These are phyloP conservation scores for Campoplex capitator DNA, from an alignment of 2,888 invertebrate genomes.

Conservation along the genomic window DNA sequence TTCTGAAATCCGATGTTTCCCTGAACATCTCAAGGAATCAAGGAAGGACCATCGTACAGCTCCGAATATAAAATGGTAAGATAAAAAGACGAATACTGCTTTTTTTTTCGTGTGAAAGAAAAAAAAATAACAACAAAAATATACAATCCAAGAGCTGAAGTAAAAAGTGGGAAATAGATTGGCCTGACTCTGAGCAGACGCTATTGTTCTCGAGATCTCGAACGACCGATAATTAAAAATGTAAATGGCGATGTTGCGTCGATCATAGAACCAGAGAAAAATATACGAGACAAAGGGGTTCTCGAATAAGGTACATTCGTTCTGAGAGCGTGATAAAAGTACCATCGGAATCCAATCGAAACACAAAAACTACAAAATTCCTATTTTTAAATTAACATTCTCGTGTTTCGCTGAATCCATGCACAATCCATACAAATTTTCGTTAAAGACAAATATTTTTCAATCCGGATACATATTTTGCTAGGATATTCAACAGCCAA, in stretches of 20 bases:
- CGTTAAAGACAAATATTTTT: neutral
- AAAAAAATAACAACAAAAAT: constrained; percentile 17
- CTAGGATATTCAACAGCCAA: neutral
- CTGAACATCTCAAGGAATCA: neutral
- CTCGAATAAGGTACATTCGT: constrained; percentile 33
- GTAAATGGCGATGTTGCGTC: constrained; percentile 29
- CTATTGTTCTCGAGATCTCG: constrained; percentile 45
- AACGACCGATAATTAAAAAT: constrained; percentile 62
- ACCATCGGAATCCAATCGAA: neutral
- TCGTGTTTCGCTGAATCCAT: neutral
- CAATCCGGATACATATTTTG: neutral
- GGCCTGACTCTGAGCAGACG: constrained; percentile 30
- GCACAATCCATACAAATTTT: neutral
- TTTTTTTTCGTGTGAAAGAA: constrained; percentile 5
- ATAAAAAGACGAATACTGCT: constrained; percentile 37
- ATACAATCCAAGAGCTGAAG: neutral
- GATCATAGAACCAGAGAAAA: constrained; percentile 21
- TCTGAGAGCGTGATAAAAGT: constrained; percentile 31
- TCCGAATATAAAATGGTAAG: constrained; percentile 40
- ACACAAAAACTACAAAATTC: neutral
- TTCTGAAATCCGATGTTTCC: neutral
- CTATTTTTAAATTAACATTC: neutral
- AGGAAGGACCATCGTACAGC: neutral
- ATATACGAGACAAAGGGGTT: constrained; percentile 8
- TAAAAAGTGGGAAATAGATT: constrained; percentile 14